A percentile compares a stretch with the other conserved stretches of the same genome.
phyloP scores from a whole-genome alignment of 92 coral and sea anemone genomes.

The Phenganax marumi region DNA sequence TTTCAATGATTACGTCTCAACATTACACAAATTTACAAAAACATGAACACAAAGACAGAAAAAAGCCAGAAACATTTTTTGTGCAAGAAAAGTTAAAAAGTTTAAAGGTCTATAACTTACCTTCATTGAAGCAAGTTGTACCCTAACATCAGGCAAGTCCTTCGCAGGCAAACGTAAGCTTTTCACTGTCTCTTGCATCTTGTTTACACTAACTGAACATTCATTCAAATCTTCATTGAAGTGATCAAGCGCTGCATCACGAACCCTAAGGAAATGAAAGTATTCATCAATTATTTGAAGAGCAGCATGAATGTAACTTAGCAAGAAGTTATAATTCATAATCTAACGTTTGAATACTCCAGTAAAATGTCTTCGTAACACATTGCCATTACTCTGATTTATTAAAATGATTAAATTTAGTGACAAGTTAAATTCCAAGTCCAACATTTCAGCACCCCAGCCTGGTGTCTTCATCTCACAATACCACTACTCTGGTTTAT shows the following conservation, averaged over 20 bases:
- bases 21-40: too few species aligned
- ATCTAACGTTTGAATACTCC: too few species aligned
- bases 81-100: neutral
- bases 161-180: constrained; percentile 26
- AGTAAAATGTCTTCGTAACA: too few species aligned
- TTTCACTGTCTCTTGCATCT: constrained; percentile 30
- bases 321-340: neutral
- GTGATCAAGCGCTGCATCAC: constrained; percentile 26
- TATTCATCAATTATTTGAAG: neutral
- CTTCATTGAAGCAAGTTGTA: constrained; percentile 35
- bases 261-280: constrained; percentile 10
- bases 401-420: too few species aligned
- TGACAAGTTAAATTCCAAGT: too few species aligned
- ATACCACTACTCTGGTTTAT: too few species aligned
- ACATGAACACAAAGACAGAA: too few species aligned
- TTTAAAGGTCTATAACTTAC: neutral
- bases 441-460: too few species aligned
- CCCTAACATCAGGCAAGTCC: constrained; percentile 17
- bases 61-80: neutral
- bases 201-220: constrained; percentile 7
- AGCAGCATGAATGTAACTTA: neutral
- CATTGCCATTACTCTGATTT: too few species aligned
- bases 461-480: too few species aligned
- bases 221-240: constrained; percentile 29
- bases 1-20: too few species aligned